These are phyloP conservation scores for Pinctada fucata DNA, from an alignment of 2,888 invertebrate genomes.

Conservation along the genomic window DNA sequence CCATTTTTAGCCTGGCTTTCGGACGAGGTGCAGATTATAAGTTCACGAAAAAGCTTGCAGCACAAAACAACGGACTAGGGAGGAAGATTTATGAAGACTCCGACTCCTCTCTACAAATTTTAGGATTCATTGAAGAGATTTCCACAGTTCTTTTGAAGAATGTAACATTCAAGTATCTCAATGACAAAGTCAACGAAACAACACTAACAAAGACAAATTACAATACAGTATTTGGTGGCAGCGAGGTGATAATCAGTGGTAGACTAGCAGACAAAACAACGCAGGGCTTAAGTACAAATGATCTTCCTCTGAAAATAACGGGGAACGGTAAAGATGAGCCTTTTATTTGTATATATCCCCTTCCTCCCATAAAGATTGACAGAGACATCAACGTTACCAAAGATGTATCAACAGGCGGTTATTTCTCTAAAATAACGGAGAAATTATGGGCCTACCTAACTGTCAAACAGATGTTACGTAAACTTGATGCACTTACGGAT, in stretches of 20 bases:
- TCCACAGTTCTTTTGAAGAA: constrained; percentile 84
- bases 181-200: constrained; percentile 59
- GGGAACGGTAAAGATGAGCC: not conserved
- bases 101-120: constrained; percentile 84
- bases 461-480: constrained; percentile 58
- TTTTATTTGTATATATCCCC: not conserved
- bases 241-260: constrained; percentile 54
- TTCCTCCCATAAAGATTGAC: not conserved
- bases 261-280: constrained; percentile 30
- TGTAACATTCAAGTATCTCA: constrained; percentile 82
- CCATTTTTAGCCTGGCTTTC: constrained; percentile 60
- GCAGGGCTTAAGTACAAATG: not conserved
- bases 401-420: not conserved
- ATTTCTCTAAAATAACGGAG: constrained; percentile 48
- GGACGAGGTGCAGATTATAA: constrained; percentile 60
- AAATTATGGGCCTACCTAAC: constrained; percentile 67
- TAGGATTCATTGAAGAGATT: constrained; percentile 82
- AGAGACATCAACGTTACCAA: not conserved
- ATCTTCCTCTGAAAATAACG: not conserved
- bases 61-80: constrained; percentile 84
- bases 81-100: constrained; percentile 86
- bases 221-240: constrained; percentile 57
- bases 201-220: constrained; percentile 51
- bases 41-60: constrained; percentile 71
- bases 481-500: constrained; percentile 35